Evolutionary conservation across 2,888 invertebrate species (phyloP).

Genomic region (Theristus sp.): DNA sequence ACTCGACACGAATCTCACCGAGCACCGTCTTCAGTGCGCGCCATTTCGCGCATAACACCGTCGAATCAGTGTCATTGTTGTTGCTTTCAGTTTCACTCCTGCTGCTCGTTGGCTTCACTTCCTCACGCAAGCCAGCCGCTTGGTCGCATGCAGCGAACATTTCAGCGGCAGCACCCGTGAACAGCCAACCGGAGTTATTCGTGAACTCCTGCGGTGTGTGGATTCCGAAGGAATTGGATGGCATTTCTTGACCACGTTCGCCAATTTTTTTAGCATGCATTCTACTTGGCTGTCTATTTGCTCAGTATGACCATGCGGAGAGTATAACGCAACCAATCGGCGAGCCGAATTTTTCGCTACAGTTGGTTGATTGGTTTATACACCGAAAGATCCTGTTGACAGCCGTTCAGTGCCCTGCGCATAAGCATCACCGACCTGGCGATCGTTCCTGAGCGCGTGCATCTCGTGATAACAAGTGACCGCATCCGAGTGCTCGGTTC

Average conservation of each 20-base stretch:
- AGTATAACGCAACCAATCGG: no score
- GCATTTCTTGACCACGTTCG: no score
- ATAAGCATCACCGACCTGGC: no score
- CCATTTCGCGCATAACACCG: constrained; percentile 1
- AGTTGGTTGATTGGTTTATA: no score
- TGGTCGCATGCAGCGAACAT: background rate
- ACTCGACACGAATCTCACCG: no score
- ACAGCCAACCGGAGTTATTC: background rate
- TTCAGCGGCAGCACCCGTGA: background rate
- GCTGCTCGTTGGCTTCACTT: background rate
- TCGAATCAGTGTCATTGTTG: background rate
- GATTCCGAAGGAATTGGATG: no score
- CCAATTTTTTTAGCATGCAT: no score
- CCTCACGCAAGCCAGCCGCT: background rate
- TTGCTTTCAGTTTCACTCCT: background rate
- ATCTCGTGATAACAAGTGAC: background rate
- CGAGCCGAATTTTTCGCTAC: no score
- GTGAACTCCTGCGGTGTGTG: background rate
- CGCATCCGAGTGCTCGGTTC: background rate
- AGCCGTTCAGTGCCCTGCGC: no score
- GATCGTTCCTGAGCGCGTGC: background rate
- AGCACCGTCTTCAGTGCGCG: constrained; percentile 1
- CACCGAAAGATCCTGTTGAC: no score
- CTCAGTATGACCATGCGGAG: no score
- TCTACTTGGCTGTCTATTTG: no score